A percentile compares a stretch with the other conserved stretches of the same genome.
Conservation (phyloP, 2,797 vertebrate species). For the Phrynocephalus vlangalii region DNA sequence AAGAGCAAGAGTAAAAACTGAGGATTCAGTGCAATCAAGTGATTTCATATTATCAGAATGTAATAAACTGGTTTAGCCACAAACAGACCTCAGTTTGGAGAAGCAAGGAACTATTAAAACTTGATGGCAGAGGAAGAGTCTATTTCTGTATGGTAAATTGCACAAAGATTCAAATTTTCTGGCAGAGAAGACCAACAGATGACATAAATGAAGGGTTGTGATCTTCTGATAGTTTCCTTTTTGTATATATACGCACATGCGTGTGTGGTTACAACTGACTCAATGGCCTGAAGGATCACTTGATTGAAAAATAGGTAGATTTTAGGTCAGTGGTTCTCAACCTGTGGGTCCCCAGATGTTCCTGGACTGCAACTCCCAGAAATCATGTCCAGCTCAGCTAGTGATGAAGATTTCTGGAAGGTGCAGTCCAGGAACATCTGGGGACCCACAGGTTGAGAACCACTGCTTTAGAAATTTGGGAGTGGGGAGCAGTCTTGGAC, state of each 20-base stretch:
- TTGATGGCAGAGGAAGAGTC: neutral
- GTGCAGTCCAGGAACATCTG: no score
- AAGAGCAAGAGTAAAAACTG: slow-evolving; percentile 53
- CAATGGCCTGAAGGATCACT: neutral
- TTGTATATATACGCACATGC: neutral
- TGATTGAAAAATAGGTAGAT: neutral
- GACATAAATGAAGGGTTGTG: neutral
- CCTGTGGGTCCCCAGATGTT: no score
- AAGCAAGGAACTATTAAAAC: neutral
- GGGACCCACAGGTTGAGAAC: no score
- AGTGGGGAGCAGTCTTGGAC: no score
- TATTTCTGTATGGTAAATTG: neutral
- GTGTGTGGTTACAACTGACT: neutral
- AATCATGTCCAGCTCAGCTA: no score
- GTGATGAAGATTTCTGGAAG: no score
- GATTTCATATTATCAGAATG: neutral
- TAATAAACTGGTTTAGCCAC: neutral
- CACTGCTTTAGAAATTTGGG: no score
- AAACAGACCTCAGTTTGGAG: neutral
- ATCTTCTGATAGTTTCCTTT: neutral
- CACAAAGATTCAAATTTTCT: neutral
- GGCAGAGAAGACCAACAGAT: neutral
- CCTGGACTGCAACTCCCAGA: no score
- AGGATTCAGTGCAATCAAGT: neutral
- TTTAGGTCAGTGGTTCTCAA: no score